Evolutionary conservation across 2,888 invertebrate genomes (phyloP).

Genomic region (Callosobruchus maculatus): DNA sequence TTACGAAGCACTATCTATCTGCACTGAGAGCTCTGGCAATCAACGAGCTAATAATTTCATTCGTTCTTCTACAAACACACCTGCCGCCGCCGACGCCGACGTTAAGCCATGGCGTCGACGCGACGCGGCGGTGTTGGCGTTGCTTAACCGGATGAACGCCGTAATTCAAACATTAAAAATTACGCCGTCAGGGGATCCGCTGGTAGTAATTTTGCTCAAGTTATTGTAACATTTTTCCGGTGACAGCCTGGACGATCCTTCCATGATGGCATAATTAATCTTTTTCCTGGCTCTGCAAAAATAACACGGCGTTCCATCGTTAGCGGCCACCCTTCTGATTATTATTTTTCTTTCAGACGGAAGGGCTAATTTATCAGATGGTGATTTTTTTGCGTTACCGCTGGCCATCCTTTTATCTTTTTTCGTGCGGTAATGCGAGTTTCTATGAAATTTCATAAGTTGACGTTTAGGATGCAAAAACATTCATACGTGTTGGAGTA

Average conservation of each 20-base stretch:
- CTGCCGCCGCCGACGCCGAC: not conserved
- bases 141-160: not conserved
- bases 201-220: not conserved
- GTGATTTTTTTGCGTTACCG: not conserved
- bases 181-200: not conserved
- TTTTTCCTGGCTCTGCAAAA: not conserved
- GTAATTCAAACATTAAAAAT: not conserved
- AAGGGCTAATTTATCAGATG: not conserved
- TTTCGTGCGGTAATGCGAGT: not conserved
- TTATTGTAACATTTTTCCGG: not conserved
- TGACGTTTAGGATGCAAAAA: no score
- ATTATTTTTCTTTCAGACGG: not conserved
- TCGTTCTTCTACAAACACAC: not conserved
- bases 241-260: not conserved
- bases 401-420: not conserved
- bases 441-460: no score
- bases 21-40: not conserved
- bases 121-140: not conserved
- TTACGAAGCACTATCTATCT: not conserved
- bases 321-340: not conserved
- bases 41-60: not conserved
- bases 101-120: no score
- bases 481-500: no score
- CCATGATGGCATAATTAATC: not conserved
- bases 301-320: not conserved